Conservation (phyloP, 2,113 vertebrate species). For the Irena cyanogastra region DNA sequence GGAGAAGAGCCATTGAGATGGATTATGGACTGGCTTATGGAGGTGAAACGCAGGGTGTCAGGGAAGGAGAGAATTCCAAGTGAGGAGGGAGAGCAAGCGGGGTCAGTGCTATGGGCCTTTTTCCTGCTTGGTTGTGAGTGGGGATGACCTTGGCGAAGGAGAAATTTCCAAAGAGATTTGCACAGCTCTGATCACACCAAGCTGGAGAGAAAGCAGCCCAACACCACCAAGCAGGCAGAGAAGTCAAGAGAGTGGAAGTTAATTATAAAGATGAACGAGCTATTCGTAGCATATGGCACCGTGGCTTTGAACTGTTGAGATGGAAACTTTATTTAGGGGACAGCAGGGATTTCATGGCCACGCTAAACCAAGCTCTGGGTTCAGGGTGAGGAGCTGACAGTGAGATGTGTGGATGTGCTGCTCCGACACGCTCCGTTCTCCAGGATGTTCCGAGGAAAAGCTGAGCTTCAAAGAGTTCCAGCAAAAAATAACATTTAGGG, state of each 20-base stretch:
- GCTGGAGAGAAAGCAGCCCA: neutral
- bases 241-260: neutral
- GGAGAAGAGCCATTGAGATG: constrained; percentile 58
- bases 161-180: neutral
- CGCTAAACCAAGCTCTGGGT: rapidly evolving
- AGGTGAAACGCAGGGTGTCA: neutral
- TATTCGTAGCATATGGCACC: neutral
- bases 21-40: constrained; percentile 43
- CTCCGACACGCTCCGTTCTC: neutral
- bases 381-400: neutral
- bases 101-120: neutral
- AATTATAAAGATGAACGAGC: neutral
- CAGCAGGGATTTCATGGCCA: neutral
- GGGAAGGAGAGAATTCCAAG: neutral
- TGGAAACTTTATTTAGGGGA: neutral
- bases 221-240: neutral
- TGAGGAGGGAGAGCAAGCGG: neutral
- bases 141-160: neutral
- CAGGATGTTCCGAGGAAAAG: neutral
- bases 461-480: neutral
- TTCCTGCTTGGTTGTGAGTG: neutral
- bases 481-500: neutral
- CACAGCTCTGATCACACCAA: neutral
- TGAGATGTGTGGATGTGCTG: neutral
- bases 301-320: neutral